Base-by-base conservation (phyloP, 2,113 vertebrate species). In the Thamnaconus septentrionalis region DNA sequence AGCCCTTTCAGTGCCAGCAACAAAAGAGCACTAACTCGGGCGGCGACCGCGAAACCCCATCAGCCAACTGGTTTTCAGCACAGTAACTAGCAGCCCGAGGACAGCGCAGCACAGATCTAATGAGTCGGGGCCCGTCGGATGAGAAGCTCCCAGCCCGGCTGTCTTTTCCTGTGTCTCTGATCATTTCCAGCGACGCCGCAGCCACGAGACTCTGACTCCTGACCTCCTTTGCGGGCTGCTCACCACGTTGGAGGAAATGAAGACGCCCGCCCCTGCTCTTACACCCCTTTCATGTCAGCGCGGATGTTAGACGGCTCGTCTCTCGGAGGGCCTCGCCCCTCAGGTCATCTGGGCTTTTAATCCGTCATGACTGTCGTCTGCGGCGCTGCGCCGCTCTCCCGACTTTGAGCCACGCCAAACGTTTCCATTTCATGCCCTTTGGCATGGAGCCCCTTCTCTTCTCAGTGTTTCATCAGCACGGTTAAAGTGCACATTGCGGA, bases 51-150 rank as follows among this genome's bases (percentile, higher is more conserved):
- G 5, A 10, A 53, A 53, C 41, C 70, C 45, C 5, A 64, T 74
- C 63, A 8, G 41, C 31, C 55, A 0, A 43, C 59, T 7, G 39
- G 7, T 48, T 12, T 4, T 45, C 44, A 71, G 66, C 8, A 56
- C 64, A 54, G 52, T 64, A 71, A 68, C 56, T 68, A 56, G 64
- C 63, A 59, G 79, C 79, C 61, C 3, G 46, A 61, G 75, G 68
- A 47, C 66, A 49, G 12, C 0, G 0, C 46, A 10, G 31, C 1
- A 40, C 60, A 43, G 53, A 61, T 65, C 71, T 81, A 78, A 81
- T 72, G 79, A 81, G 71, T 12, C 3, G 51, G 10, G 56, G 12
- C 44, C 4, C 18, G 18, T 76, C 57, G 50, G 58, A 72, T 50
- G 58, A 51, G 61, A 59, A 63, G 54, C 51, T 56, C 40, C 0